Evolutionary conservation across 2,888 invertebrate species (phyloP), one percentile per base, ranked within the genome.

Genomic region (Spodoptera littoralis): DNA sequence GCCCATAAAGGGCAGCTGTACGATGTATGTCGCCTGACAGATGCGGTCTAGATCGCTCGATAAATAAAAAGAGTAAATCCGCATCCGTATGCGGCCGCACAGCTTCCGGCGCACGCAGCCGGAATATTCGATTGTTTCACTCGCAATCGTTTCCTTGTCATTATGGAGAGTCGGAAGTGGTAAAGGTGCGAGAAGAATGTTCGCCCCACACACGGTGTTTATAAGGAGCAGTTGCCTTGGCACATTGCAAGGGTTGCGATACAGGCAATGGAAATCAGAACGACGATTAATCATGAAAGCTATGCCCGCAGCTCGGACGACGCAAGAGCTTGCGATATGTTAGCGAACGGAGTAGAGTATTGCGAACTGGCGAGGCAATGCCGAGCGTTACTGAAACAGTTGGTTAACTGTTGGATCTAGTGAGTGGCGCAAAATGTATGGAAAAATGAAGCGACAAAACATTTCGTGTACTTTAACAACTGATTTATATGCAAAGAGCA

Each of bases 301-400:
- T 87, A 83, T 84, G 85, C 83, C 69, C 77, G 77, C 79, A 79
- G 79, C 79, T 78, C 80, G 86, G 80, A 70, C 86, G 88, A 87
- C 90, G 94, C 92, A 92, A 93, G 91, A 92, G 90, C 92, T 93
- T 93, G 94, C 93, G 88, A 93, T 93, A 91, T 90, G 90, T 91
- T 18, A 89, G 87, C 90, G 83, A 87, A 86, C 83, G 80, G 82
- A 84, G 85, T 88, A 85, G 81, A 85, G 84, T 88, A 88, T 91
- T 91, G 91, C 92, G 83, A 89, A 89, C 89, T 83, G 81, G 55
- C 84, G 84, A 83, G 84, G 87, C 87, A 87, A 87, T 83, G 83
- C 81, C 81, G 80, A 83, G 85, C 87, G 90, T 91, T 91, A 87
- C 89, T 85, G 82, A 84, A 88, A 90, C 91, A 77, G 88, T 92